phyloP scores from a whole-genome alignment of 2,888 invertebrate genomes.

The Azorinus chamasolen region DNA sequence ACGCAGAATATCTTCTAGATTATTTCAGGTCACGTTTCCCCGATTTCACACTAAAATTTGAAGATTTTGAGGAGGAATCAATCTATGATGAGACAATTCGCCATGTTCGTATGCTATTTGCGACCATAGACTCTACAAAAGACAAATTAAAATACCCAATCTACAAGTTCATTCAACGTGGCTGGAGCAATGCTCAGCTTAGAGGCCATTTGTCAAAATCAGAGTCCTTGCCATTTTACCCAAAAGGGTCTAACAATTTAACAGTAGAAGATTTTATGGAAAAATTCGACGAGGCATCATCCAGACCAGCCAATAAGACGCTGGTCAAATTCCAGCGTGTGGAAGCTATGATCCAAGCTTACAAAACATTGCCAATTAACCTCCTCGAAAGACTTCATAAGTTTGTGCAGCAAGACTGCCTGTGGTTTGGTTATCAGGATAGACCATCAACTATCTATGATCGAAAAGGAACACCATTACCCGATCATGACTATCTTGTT shows the following conservation, averaged over 20 bases:
- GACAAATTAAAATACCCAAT: conserved; percentile 63
- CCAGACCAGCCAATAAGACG: conserved; percentile 25
- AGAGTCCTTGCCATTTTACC: conserved; percentile 58
- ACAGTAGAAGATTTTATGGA: conserved; percentile 42
- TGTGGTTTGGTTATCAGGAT: conserved; percentile 72
- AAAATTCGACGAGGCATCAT: conserved; percentile 40
- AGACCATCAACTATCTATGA: conserved; percentile 48
- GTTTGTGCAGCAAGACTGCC: conserved; percentile 67
- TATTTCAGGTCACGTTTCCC: conserved; percentile 49
- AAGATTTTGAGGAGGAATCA: conserved; percentile 69
- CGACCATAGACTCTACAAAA: conserved; percentile 35
- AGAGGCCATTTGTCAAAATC: conserved; percentile 70
- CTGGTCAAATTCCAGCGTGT: conserved; percentile 60
- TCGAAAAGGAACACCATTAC: conserved; percentile 17
- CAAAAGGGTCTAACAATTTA: conserved; percentile 29
- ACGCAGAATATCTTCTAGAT: conserved; percentile 58
- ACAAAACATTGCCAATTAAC: conserved; percentile 47
- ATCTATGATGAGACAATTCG: conserved; percentile 43
- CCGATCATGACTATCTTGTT: conserved; percentile 13
- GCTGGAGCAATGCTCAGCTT: conserved; percentile 74
- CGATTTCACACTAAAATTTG: conserved; percentile 58
- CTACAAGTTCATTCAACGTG: conserved; percentile 55
- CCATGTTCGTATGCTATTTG: conserved; percentile 41
- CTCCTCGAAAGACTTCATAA: conserved; percentile 62
- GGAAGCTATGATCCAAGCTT: conserved; percentile 72